Conservation (phyloP, 2,888 invertebrate species). For the Sylvicola fuscatus region DNA sequence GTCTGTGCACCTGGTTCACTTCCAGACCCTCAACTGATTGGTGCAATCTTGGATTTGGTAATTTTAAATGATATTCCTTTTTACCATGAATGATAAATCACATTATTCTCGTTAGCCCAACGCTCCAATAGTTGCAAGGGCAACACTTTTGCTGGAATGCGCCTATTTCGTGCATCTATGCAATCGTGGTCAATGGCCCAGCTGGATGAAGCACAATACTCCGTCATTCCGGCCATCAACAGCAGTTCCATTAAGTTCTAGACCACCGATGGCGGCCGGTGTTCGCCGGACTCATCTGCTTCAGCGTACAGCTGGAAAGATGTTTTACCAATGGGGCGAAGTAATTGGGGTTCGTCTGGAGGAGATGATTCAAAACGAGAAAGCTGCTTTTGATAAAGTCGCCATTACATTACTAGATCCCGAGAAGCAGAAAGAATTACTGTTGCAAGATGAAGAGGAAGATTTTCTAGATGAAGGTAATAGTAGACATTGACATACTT, state of each 20-base stretch:
- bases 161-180: slow-evolving; percentile 93
- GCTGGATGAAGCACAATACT: slow-evolving; percentile 84
- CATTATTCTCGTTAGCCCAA: slow-evolving; percentile 46
- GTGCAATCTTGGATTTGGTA: slow-evolving; percentile 85
- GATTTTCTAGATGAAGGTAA: slow-evolving; percentile 91
- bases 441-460: slow-evolving; percentile 81
- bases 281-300: slow-evolving; percentile 44
- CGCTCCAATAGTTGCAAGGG: slow-evolving; percentile 83
- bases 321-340: slow-evolving; percentile 61
- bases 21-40: slow-evolving; percentile 90
- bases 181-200: slow-evolving; percentile 96
- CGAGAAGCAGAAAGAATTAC: slow-evolving; percentile 53
- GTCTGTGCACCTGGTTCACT: slow-evolving; percentile 90
- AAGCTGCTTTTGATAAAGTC: slow-evolving; percentile 44
- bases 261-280: slow-evolving; percentile 31
- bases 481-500: slow-evolving; percentile 7
- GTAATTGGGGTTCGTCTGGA: slow-evolving; percentile 76
- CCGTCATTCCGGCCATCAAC: slow-evolving; percentile 54
- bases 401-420: slow-evolving; percentile 50
- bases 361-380: slow-evolving; percentile 72
- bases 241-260: slow-evolving; percentile 27
- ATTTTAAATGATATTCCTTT: slow-evolving; percentile 15
- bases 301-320: slow-evolving; percentile 82
- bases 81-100: slow-evolving; percentile 1
- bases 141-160: slow-evolving; percentile 83